Evolutionary conservation across 2,888 invertebrate species (phyloP).

Genomic region (Vanessa cardui): DNA sequence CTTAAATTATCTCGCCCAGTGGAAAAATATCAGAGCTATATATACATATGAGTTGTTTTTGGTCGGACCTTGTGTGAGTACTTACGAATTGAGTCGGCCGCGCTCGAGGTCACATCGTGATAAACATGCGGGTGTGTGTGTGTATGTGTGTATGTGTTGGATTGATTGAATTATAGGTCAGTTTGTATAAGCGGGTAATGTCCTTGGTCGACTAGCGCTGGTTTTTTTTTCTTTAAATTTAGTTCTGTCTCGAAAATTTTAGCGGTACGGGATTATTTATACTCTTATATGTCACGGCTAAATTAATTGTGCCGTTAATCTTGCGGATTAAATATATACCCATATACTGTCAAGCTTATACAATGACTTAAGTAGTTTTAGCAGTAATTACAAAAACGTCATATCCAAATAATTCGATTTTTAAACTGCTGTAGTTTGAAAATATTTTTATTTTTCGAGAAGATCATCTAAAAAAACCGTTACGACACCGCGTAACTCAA

Average conservation of each 20-base stretch:
- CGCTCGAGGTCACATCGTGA: conserved; percentile 59
- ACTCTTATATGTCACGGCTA: conserved; percentile 21
- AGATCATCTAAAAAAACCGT: too few species aligned
- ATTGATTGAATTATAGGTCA: conserved; percentile 48
- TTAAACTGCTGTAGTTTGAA: too few species aligned
- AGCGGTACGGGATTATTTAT: background rate
- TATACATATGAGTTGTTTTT: conserved; percentile 50
- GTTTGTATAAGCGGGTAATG: conserved; percentile 42
- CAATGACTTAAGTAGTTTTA: too few species aligned
- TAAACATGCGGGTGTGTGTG: conserved; percentile 40
- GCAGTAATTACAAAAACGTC: too few species aligned
- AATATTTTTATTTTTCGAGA: too few species aligned
- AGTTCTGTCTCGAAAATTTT: background rate
- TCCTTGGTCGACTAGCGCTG: conserved; percentile 36
- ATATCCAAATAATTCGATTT: too few species aligned
- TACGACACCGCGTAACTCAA: too few species aligned
- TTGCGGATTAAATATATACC: background rate
- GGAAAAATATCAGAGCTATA: conserved; percentile 46
- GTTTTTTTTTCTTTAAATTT: conserved; percentile 6
- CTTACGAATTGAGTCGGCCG: conserved; percentile 67
- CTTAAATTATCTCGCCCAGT: conserved; percentile 36
- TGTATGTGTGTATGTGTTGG: conserved; percentile 29
- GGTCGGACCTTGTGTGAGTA: conserved; percentile 63
- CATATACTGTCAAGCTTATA: background rate
- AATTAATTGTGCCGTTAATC: background rate